Evolutionary conservation across 2,113 vertebrate species (phyloP).

Genomic region (Motacilla alba): DNA sequence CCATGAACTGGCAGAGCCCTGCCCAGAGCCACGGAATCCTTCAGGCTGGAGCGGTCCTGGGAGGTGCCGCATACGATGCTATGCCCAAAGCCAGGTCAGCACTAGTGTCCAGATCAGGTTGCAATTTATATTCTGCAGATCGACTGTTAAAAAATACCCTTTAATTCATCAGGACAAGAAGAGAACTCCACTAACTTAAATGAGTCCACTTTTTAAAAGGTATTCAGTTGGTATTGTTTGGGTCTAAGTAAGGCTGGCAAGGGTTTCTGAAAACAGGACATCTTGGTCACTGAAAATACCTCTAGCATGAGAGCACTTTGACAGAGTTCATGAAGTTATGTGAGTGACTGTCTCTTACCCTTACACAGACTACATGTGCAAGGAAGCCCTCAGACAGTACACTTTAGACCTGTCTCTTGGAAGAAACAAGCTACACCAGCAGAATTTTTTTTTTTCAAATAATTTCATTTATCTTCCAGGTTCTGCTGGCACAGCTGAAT

Average conservation of each 20-base stretch:
- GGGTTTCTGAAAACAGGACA: not conserved
- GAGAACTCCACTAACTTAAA: not conserved
- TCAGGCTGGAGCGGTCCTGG: not conserved
- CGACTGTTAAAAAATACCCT: not conserved
- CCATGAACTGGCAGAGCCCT: not conserved
- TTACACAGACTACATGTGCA: not conserved
- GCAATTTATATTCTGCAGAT: not conserved
- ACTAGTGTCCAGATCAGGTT: not conserved
- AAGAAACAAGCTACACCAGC: not conserved
- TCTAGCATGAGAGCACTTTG: not conserved
- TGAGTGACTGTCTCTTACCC: not conserved
- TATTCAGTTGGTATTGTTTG: not conserved
- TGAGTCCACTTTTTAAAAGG: not conserved
- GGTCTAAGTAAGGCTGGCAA: not conserved
- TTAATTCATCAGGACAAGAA: not conserved
- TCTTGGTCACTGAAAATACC: not conserved
- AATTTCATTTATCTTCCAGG: slow-evolving; percentile 6
- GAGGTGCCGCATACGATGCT: accelerated
- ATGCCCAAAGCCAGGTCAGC: not conserved
- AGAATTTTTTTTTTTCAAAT: not conserved
- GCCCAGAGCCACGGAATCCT: not conserved
- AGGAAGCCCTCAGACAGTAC: not conserved
- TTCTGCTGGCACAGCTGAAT: slow-evolving; percentile 36
- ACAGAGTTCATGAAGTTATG: accelerated
- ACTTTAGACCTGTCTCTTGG: not conserved